These are phyloP conservation scores for Orthosia gracilis DNA, from an alignment of 2,888 invertebrate species.

Conservation along the genomic window DNA sequence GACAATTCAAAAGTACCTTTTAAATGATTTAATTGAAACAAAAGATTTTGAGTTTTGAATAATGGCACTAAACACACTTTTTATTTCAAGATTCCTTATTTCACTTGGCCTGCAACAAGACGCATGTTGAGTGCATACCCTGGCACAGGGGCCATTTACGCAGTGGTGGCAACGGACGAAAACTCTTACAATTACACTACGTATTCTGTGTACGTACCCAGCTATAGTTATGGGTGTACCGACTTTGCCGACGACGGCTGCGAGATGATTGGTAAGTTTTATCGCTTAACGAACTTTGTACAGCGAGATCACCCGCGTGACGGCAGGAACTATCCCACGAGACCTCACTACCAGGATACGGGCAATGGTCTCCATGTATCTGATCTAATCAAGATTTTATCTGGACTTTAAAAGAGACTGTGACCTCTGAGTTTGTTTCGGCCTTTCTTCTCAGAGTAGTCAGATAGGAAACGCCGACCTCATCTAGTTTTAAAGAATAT, in stretches of 20 bases:
- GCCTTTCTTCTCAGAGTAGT: too few species aligned
- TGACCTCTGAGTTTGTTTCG: too few species aligned
- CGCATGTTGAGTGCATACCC: conserved; percentile 91
- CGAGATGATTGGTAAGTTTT: conserved; percentile 89
- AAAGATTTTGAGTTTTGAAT: too few species aligned
- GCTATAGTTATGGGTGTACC: conserved; percentile 93
- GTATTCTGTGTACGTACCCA: conserved; percentile 93
- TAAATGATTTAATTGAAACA: too few species aligned
- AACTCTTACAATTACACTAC: accelerated
- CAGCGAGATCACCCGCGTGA: background rate
- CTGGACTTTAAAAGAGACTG: too few species aligned
- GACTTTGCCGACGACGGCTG: conserved; percentile 87
- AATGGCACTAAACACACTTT: background rate
- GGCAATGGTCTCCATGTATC: background rate
- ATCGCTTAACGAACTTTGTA: background rate
- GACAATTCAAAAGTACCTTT: too few species aligned
- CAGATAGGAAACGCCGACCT: too few species aligned
- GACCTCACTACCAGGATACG: background rate
- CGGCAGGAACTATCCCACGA: background rate
- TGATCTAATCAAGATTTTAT: too few species aligned
- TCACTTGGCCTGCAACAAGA: conserved; percentile 73
- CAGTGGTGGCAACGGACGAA: conserved; percentile 85
- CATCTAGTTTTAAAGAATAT: too few species aligned
- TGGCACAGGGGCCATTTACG: conserved; percentile 92
- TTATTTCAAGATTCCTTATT: conserved; percentile 73